Evolutionary conservation across 2,888 invertebrate genomes (phyloP), one percentile per base, ranked within the genome.

Genomic region (Sylvicola cinctus): DNA sequence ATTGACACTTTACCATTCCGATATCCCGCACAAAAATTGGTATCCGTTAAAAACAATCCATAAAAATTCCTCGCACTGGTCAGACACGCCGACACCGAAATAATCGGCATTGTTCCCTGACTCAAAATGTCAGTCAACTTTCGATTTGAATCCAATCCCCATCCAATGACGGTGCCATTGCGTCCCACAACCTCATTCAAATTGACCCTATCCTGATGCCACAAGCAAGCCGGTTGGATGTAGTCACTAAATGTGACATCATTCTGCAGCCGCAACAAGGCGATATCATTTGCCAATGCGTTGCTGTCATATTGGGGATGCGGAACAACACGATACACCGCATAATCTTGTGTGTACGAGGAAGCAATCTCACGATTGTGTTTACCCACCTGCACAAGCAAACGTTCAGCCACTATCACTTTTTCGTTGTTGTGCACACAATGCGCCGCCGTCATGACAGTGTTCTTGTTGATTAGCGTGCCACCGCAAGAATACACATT

Each of bases 211-310:
- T 45, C 39, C 5, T 35, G 38, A 13, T 48, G 39, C 59, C 59
- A 58, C 3, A 58, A 27, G 35, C 56, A 58, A 3, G 55, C 51
- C 27, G 57, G 58, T 37, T 58, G 58, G 2, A 59, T 47, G 34
- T 52, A 58, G 12, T 53, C 48, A 12, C 41, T 46, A 13, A 46
- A 56, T 2, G 35, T 32, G 0, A 44, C 54, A 40, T 50, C 50
- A 1, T 51, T 45, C 10, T 43, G 49, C 12, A 58, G 35, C 38
- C 49, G 55, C 12, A 60, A 26, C 7, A 58, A 23, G 1, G 57
- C 48, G 33, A 59, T 52, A 34, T 58, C 58, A 25, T 55, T 49
- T 31, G 30, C 29, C 2, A 36, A 26, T 25, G 16, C 16, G 3
- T 11, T 29, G 4, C 15, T 23, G 33, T 36, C 14, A 30, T 37